Evolutionary conservation across 2,113 vertebrate genomes (phyloP), one percentile per base, ranked within the genome.

Genomic region (Pelodiscus sinensis): DNA sequence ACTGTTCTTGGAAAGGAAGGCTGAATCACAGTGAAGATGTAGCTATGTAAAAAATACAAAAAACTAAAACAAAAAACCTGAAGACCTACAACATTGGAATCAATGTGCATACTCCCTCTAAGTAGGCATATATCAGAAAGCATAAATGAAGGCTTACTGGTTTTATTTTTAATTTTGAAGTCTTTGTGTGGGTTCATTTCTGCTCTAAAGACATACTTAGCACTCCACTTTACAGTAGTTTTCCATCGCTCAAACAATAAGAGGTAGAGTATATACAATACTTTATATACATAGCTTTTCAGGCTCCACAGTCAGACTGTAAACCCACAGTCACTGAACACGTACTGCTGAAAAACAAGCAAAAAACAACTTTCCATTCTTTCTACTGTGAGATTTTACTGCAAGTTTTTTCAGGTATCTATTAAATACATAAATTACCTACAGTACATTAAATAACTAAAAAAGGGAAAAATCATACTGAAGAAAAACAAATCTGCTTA

Each of bases 11-110:
- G 75, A 60, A 38, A 24, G 38, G 31, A 44, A 13, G 1, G 27
- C 31, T 0, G 0, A 54, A 58, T 8, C 16, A 2, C 1, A 8
- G 11, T 8, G 22, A 9, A 0, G 15, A 85, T 3, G 4, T 56
- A 4, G 3, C 44, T 2, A 83, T 8, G 2, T 0, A 60, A 4
- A 0, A 2, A 4, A 8, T 5, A 31, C 3, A 6, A 44, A 44
- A 44, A 44, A 44, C 5, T 6, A 44, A 44, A 44, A 44, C 44
- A 5, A 44, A 44, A 44, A 44, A 5, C 1, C 57, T 71, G 1
- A 51, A 81, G 62, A 81, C 2, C 19, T 16, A 1, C 79, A 14
- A 58, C 3, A 44, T 9, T 25, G 9, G n/a, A n/a, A 24, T 55
- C 50, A 62, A 24, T 44, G 50, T 84, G 19, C 4, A 85, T 57